Evolutionary conservation across 1,140 invertebrate species (phyloP).

Genomic region (Drosophila sechellia): DNA sequence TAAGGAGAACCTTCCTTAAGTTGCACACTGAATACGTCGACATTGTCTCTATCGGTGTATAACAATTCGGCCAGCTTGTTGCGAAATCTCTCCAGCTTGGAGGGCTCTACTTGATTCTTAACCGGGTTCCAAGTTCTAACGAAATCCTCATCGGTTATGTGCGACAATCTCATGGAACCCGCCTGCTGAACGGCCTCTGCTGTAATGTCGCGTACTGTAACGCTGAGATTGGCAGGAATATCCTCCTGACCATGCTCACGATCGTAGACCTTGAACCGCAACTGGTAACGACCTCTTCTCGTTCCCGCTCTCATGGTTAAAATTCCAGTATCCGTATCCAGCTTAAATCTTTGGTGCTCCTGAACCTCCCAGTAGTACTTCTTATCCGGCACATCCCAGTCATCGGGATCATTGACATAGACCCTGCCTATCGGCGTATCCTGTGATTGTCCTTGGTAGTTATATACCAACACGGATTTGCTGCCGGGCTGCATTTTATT

Average conservation of each 20-base stretch:
- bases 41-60: slow-evolving; percentile 86
- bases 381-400: slow-evolving; percentile 90
- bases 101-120: slow-evolving; percentile 80
- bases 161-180: slow-evolving; percentile 88
- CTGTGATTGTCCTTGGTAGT: slow-evolving; percentile 88
- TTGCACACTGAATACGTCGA: slow-evolving; percentile 89
- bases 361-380: slow-evolving; percentile 87
- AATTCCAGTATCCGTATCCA: slow-evolving; percentile 88
- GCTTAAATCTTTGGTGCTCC: slow-evolving; percentile 86
- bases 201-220: slow-evolving; percentile 87
- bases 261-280: slow-evolving; percentile 88
- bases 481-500: slow-evolving; percentile 89
- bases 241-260: slow-evolving; percentile 86
- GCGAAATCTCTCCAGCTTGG: slow-evolving; percentile 87
- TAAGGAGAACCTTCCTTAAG: slow-evolving; percentile 85
- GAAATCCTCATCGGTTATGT: slow-evolving; percentile 89
- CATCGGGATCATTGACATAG: slow-evolving; percentile 89
- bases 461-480: slow-evolving; percentile 90
- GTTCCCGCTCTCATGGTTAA: slow-evolving; percentile 88
- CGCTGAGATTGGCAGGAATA: slow-evolving; percentile 87
- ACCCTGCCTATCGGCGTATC: slow-evolving; percentile 88
- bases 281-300: slow-evolving; percentile 86
- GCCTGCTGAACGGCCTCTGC: slow-evolving; percentile 89
- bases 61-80: slow-evolving; percentile 86
- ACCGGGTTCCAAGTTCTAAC: slow-evolving; percentile 87